phyloP scores from a whole-genome alignment of 2,113 vertebrate species.

The Hucho hucho region DNA sequence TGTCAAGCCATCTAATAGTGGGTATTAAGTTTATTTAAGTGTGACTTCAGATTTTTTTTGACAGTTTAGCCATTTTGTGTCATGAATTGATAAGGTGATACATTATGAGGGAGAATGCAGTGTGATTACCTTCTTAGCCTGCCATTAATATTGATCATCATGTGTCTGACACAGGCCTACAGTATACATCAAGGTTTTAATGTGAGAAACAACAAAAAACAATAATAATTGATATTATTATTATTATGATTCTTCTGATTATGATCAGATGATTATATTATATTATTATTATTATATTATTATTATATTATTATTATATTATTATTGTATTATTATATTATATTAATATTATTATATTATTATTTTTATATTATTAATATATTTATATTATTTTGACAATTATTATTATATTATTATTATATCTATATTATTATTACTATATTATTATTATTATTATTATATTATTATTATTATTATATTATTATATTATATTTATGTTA shows the following conservation, averaged over 20 bases:
- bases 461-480: not conserved
- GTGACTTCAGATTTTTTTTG: slow-evolving; percentile 73
- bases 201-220: not conserved
- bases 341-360: not conserved
- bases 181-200: not conserved
- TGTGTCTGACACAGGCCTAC: slow-evolving; percentile 28
- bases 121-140: slow-evolving; percentile 52
- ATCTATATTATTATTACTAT: not conserved
- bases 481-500: not conserved
- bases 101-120: slow-evolving; percentile 68
- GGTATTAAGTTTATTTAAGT: slow-evolving; percentile 67
- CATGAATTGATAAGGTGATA: slow-evolving; percentile 70
- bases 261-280: slow-evolving; percentile 9
- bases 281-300: not conserved
- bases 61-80: slow-evolving; percentile 69
- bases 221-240: slow-evolving; percentile 2
- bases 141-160: slow-evolving; percentile 69
- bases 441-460: not conserved
- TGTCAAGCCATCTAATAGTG: slow-evolving; percentile 72
- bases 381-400: no score
- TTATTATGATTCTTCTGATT: not conserved
- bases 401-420: no score
- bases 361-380: slow-evolving; percentile 3
- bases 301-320: slow-evolving; percentile 5
- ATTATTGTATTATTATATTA: slow-evolving; percentile 1